Evolutionary conservation across 2,113 vertebrate species (phyloP), one percentile per base, ranked within the genome.

Genomic region (Alouatta palliata): DNA sequence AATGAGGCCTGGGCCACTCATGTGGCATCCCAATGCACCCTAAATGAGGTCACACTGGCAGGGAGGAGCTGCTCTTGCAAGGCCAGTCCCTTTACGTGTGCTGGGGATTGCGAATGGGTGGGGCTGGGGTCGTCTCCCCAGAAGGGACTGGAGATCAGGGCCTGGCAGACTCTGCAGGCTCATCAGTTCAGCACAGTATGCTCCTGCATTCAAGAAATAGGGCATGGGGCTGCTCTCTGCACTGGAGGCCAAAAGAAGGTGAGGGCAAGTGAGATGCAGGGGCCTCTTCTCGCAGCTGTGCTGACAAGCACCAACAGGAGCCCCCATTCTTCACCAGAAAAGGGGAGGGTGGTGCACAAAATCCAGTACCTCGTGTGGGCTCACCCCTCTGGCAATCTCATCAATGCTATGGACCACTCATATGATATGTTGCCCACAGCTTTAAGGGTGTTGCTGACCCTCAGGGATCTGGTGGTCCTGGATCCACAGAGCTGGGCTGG

Each of bases 71-170:
- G 10, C 32, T 64, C 54, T 37, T 35, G 0, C 2, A 45, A 35
- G 3, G 61, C 16, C 49, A 54, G 3, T 32, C 20, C 45, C 19
- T 52, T 70, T 25, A 17, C 19, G 9, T 37, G n/a, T 1, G 0
- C 43, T 64, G 25, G 16, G 21, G 49, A 27, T n/a, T 25, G 27
- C 32, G n/a, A 45, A 14, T 5, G 5, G 10, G 21, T 32, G 21
- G 43, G 1, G 8, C 37, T 5, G 2, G 45, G 61, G n/a, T 43
- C 0, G 1, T 19, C 45, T 76, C 49, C n/a, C 23, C 1, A 5
- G 7, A 20, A 90, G 35, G 12, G 16, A 2, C 10, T 27, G 37
- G 32, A 73, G 4, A 30, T 37, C 1, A 0, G 27, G 37, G 37
- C 27, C 17, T 14, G 20, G 37, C 4, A 1, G 47, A 1, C 35